Evolutionary conservation across 2,113 vertebrate species (phyloP).

Genomic region (Theropithecus gelada): DNA sequence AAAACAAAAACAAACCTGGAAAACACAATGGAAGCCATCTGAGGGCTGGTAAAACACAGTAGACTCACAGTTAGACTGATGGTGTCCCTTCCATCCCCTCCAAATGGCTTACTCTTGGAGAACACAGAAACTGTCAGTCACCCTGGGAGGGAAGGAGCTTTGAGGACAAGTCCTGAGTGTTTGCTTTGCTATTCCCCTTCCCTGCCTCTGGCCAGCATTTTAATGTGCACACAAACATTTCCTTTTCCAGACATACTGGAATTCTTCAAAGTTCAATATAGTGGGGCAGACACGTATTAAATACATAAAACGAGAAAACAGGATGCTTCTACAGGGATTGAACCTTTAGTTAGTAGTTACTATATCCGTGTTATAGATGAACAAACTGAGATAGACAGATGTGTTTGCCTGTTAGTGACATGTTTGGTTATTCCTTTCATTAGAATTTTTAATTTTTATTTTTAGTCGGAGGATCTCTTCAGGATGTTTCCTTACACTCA

Average conservation of each 20-base stretch:
- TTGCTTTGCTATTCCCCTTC: not conserved
- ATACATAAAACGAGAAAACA: not conserved
- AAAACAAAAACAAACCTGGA: not conserved
- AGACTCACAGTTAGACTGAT: not conserved
- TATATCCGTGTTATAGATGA: not conserved
- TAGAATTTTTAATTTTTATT: conserved; percentile 26
- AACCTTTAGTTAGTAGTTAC: not conserved
- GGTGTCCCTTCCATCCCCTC: not conserved
- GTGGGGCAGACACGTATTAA: not conserved
- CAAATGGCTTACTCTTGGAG: not conserved
- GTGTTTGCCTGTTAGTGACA: not conserved
- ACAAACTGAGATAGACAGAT: not conserved
- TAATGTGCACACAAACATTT: not conserved
- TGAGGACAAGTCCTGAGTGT: not conserved
- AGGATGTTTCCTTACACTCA: not conserved
- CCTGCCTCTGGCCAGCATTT: not conserved
- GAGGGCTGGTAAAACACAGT: not conserved
- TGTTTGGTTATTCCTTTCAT: conserved; percentile 15
- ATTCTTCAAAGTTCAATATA: not conserved
- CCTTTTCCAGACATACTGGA: not conserved
- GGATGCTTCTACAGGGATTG: not conserved
- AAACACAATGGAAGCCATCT: not conserved
- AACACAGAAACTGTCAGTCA: not conserved
- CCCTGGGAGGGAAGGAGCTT: not conserved
- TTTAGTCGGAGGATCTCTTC: conserved; percentile 3